These are phyloP conservation scores for Coreoperca whiteheadi DNA, from an alignment of 2,113 vertebrate species.

Conservation along the genomic window DNA sequence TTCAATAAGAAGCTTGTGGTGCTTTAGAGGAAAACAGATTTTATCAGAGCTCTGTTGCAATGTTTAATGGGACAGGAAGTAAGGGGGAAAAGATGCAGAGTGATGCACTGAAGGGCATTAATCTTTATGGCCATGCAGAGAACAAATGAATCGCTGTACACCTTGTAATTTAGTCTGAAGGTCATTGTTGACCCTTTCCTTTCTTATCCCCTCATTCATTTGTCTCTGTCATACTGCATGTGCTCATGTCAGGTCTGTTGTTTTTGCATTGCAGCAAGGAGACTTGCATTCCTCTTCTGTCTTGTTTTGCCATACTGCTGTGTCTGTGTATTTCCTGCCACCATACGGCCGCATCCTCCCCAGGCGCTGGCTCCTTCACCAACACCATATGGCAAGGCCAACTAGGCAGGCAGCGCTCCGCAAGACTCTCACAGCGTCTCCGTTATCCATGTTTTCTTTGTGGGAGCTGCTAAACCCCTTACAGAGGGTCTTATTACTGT, in stretches of 20 bases:
- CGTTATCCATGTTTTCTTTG: constrained; percentile 23
- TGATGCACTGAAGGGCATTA: constrained; percentile 36
- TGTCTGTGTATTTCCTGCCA: constrained; percentile 75
- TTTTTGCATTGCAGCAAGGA: constrained; percentile 27
- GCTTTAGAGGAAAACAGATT: constrained; percentile 41
- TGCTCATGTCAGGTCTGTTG: background rate
- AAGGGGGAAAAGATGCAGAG: constrained; percentile 12
- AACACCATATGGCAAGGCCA: constrained; percentile 78
- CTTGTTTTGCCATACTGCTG: constrained; percentile 61
- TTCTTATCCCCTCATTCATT: constrained; percentile 38
- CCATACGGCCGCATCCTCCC: constrained; percentile 75
- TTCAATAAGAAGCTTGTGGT: constrained; percentile 46
- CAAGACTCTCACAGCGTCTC: constrained; percentile 33
- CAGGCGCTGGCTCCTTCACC: constrained; percentile 67
- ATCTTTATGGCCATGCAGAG: constrained; percentile 9
- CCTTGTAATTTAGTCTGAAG: constrained; percentile 68
- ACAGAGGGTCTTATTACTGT: background rate
- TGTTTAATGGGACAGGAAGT: constrained; percentile 51
- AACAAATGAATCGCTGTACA: constrained; percentile 42
- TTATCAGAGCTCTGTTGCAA: constrained; percentile 58
- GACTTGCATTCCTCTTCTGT: constrained; percentile 39
- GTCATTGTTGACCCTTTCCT: constrained; percentile 54
- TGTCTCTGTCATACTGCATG: constrained; percentile 40
- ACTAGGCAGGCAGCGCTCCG: constrained; percentile 47
- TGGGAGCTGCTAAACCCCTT: background rate